phyloP scores from a whole-genome alignment of 2,797 vertebrate genomes.

The Xenentodon cancila region DNA sequence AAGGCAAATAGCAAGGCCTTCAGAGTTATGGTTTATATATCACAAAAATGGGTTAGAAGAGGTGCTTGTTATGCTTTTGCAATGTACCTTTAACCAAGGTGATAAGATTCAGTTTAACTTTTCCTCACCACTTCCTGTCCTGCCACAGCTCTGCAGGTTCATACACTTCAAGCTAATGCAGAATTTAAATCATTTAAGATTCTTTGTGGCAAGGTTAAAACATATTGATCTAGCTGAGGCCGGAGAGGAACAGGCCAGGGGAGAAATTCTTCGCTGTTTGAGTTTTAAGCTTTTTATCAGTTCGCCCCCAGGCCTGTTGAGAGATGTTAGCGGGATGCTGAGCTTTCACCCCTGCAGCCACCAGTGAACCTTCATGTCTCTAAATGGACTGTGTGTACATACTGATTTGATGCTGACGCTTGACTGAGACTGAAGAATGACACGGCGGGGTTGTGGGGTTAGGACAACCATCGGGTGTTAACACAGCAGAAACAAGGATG shows the following conservation, averaged over 20 bases:
- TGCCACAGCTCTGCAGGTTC: constrained; percentile 32
- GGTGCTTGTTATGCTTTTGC: constrained; percentile 29
- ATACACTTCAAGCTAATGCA: constrained; percentile 49
- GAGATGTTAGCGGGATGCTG: constrained; percentile 75
- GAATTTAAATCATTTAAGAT: constrained; percentile 72
- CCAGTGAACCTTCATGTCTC: constrained; percentile 78
- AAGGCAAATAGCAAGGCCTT: constrained; percentile 54
- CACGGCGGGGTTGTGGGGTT: constrained; percentile 21
- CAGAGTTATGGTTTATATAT: constrained; percentile 29
- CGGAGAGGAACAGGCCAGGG: constrained; percentile 55
- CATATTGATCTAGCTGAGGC: constrained; percentile 75
- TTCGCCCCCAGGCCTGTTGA: constrained; percentile 71
- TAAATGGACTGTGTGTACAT: constrained; percentile 70
- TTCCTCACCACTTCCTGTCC: constrained; percentile 18
- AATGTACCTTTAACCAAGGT: constrained; percentile 10
- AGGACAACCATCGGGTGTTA: constrained; percentile 30
- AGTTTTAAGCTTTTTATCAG: constrained; percentile 81
- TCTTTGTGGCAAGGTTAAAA: constrained; percentile 77
- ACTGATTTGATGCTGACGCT: constrained; percentile 66
- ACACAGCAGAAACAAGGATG: constrained; percentile 12
- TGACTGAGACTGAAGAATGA: constrained; percentile 54
- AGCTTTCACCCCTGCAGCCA: constrained; percentile 75
- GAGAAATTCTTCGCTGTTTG: constrained; percentile 73
- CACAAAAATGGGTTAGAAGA: constrained; percentile 41
- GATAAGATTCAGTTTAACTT: constrained; percentile 25